Percentiles rank a stretch among this genome's conserved stretches.
phyloP scores from a whole-genome alignment of 2,797 vertebrate species.

The Loris lydekkerianus region DNA sequence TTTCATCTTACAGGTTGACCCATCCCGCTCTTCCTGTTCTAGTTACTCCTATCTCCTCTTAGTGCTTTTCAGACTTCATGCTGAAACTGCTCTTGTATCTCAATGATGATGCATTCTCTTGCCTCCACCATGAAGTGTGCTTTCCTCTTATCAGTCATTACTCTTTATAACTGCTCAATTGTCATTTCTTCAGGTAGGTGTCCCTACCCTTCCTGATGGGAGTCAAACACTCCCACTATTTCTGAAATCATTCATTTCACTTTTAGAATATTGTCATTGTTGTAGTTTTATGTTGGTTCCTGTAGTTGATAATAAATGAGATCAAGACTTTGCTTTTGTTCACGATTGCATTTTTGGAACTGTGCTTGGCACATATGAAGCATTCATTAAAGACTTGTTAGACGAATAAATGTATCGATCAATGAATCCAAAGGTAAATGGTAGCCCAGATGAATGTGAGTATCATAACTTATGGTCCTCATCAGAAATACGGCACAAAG shows the following conservation, averaged over 20 bases:
- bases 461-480: not conserved
- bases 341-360: not conserved
- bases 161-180: not conserved
- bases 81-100: not conserved
- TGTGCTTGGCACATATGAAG: not conserved
- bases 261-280: not conserved
- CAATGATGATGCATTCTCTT: not conserved
- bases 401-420: not conserved
- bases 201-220: not conserved
- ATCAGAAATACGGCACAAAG: not conserved
- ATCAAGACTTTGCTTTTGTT: conserved; percentile 1
- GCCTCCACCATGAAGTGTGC: not conserved
- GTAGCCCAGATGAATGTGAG: not conserved
- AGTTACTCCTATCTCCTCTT: not conserved
- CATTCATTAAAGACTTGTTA: not conserved
- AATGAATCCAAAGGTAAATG: not conserved
- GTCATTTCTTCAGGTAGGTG: not conserved
- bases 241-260: not conserved
- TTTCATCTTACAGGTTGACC: not conserved
- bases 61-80: not conserved
- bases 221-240: not conserved
- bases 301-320: not conserved
- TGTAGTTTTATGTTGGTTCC: not conserved
- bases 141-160: not conserved
- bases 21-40: not conserved